A percentile compares a stretch with the other conserved stretches of the same genome.
phyloP scores from a whole-genome alignment of 2,888 invertebrate genomes.

The Cephus spinipes region DNA sequence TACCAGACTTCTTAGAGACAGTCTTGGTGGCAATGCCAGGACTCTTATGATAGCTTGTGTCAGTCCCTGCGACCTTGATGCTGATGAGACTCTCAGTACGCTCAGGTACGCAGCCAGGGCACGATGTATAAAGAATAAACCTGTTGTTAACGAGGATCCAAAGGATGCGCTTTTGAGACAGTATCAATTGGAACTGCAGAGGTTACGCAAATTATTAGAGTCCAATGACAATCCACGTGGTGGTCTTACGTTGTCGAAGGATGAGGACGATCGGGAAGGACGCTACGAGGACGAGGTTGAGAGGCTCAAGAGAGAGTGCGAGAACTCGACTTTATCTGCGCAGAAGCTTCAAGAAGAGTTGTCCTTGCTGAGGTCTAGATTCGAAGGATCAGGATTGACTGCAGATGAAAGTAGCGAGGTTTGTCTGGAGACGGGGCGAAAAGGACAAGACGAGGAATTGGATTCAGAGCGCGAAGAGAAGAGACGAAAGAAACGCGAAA shows the following conservation, averaged over 20 bases:
- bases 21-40: constrained; percentile 88
- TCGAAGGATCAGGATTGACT: constrained; percentile 22
- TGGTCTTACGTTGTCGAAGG: constrained; percentile 14
- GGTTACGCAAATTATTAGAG: constrained; percentile 74
- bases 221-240: constrained; percentile 39
- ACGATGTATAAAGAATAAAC: constrained; percentile 88
- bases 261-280: constrained; percentile 14
- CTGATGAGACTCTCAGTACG: constrained; percentile 86
- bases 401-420: not conserved
- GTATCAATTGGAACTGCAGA: constrained; percentile 86
- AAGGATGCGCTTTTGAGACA: constrained; percentile 88
- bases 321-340: constrained; percentile 54
- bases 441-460: constrained; percentile 13
- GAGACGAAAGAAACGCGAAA: constrained; percentile 54
- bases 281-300: constrained; percentile 47
- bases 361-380: constrained; percentile 42
- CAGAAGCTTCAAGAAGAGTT: constrained; percentile 54
- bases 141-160: constrained; percentile 89
- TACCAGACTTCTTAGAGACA: constrained; percentile 83
- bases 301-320: constrained; percentile 50
- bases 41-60: constrained; percentile 90
- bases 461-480: constrained; percentile 53
- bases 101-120: constrained; percentile 87
- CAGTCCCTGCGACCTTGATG: constrained; percentile 85
- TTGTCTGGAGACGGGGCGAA: not conserved